Percentiles rank a stretch among this genome's conserved stretches.
Evolutionary conservation across 2,113 vertebrate species (phyloP).

Genomic region (Thinocorus orbignyianus): DNA sequence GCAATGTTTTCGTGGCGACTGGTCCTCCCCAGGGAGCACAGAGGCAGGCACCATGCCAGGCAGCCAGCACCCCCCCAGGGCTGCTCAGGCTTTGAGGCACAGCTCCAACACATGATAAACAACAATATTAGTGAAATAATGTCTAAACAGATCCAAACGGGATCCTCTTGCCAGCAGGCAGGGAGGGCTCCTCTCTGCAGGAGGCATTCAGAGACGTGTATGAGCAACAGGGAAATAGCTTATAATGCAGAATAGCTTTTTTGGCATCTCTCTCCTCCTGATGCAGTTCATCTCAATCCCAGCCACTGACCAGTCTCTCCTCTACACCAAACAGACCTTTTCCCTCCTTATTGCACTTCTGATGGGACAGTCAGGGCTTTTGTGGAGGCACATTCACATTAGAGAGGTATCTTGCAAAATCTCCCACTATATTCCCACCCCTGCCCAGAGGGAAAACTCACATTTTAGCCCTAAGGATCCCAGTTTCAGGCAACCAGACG

Average conservation of each 20-base stretch:
- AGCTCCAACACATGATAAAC: neutral
- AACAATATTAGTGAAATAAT: slow-evolving; percentile 33
- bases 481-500: neutral
- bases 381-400: neutral
- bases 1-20: accelerated
- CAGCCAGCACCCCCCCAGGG: neutral
- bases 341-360: neutral
- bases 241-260: neutral
- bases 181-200: neutral
- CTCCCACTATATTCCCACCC: accelerated
- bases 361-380: no score
- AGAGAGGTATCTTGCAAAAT: neutral
- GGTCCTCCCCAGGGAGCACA: neutral
- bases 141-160: slow-evolving; percentile 1
- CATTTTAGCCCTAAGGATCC: neutral
- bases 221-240: neutral
- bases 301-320: neutral
- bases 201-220: neutral
- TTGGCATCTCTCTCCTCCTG: neutral
- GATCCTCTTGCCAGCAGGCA: slow-evolving; percentile 24
- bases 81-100: neutral
- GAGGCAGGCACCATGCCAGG: accelerated
- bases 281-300: neutral
- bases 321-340: neutral
- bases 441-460: neutral